These are phyloP conservation scores for Ephydatia muelleri DNA, from an alignment of 37 sponge, comb jelly and placozoan genomes.

Conservation along the genomic window DNA sequence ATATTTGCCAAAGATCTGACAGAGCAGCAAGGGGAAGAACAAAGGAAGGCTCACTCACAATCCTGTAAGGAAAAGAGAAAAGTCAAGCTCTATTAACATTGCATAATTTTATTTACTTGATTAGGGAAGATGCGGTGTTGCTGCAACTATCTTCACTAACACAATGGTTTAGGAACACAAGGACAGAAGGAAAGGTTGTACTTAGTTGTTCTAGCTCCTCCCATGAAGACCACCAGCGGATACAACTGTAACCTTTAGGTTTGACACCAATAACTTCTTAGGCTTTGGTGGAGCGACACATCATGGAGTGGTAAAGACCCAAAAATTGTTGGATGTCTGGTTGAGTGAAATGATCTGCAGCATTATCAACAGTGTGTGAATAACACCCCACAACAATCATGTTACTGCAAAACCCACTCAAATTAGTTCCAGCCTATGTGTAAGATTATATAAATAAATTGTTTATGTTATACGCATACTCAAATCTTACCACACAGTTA, in stretches of 20 bases:
- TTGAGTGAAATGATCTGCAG: neutral
- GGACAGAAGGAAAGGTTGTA: neutral
- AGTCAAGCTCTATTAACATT: neutral
- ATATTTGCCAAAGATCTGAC: neutral
- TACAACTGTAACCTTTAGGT: neutral
- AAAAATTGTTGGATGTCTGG: neutral
- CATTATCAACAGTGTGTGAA: neutral
- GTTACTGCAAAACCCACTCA: neutral
- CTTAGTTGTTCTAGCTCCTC: neutral
- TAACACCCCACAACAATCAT: neutral
- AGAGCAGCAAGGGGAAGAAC: neutral
- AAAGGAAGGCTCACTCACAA: neutral
- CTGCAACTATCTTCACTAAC: neutral
- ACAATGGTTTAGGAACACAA: neutral
- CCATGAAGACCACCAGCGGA: neutral
- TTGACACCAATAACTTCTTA: neutral
- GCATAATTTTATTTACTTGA: neutral
- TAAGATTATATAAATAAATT: neutral
- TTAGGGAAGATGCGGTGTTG: neutral
- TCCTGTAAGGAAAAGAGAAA: neutral
- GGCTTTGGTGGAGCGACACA: neutral
- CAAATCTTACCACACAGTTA: too few relatives aligned
- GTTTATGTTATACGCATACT: too few relatives aligned
- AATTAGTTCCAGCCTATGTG: neutral
- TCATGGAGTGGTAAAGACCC: constrained; percentile 1